Evolutionary conservation across 2,113 vertebrate genomes (phyloP), one percentile per base, ranked within the genome.

Genomic region (Sinocyclocheilus grahami): DNA sequence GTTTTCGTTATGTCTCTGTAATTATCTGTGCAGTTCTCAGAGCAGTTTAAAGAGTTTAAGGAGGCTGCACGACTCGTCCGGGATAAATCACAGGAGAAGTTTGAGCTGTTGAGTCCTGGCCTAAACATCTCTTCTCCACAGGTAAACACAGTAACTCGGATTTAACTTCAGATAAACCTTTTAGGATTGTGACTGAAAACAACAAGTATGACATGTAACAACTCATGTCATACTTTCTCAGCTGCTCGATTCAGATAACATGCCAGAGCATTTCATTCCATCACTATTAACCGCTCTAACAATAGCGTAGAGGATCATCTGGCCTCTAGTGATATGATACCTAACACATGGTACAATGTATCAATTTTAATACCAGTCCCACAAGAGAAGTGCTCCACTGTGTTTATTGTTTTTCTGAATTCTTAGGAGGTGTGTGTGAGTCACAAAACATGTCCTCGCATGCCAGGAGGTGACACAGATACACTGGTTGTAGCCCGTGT

Each of bases 61-160:
- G 98, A 99, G 89, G 98, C 97, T 0, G 97, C 97, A 0, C 96
- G 97, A 5, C 84, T 99, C 90, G 96, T 96, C 0, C 92, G 97
- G 75, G 98, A 99, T 86, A 99, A 98, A 83, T 98, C 96, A 0
- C 98, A 99, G 92, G 98, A 99, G 88, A 99, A 98, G 51, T 95
- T 95, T 0, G 98, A 99, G 88, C 91, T 99, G 86, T 96, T 94
- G 87, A 97, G 96, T 67, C 95, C 97, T 0, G 97, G 96, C 5
- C 95, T 99, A 18, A 96, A 48, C 33, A 95, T 99, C 39, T 88
- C 95, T 0, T 92, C 97, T n/a, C 97, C 96, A 85, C 97, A 98
- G 96, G 98, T 99, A 91, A 94, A 24, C 71, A 58, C 37, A 16
- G 3, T 7, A 53, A 24, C 30, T 80, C 16, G 3, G 24, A 39